These are phyloP conservation scores for Lasioglossum lativentre DNA, from an alignment of 2,888 invertebrate species.

Conservation along the genomic window DNA sequence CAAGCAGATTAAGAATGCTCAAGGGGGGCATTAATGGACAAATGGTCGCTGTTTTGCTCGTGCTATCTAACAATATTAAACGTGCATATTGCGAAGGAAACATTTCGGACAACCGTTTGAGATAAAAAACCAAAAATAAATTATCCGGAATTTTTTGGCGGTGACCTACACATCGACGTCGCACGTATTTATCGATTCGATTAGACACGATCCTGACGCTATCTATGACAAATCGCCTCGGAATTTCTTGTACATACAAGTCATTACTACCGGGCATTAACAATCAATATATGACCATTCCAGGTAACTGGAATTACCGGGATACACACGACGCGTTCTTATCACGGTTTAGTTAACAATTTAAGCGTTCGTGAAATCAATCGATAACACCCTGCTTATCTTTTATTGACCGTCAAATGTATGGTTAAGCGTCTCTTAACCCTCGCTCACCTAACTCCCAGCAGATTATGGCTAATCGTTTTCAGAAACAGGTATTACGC, in stretches of 20 bases:
- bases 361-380: conserved; percentile 5
- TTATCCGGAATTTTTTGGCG: not conserved
- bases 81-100: too few relatives aligned
- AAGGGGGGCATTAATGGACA: too few relatives aligned
- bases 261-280: not conserved
- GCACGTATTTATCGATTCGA: not conserved
- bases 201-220: not conserved
- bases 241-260: not conserved
- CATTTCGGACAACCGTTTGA: too few relatives aligned
- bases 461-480: not conserved
- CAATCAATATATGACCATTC: not conserved
- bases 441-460: not conserved
- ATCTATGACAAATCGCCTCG: not conserved
- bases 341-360: not conserved
- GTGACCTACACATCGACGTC: not conserved
- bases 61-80: too few relatives aligned
- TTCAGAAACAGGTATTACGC: conserved; percentile 42
- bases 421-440: not conserved
- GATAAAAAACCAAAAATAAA: too few relatives aligned
- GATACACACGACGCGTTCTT: not conserved
- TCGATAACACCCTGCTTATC: not conserved
- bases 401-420: not conserved
- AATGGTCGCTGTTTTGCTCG: too few relatives aligned
- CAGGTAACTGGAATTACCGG: not conserved
- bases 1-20: too few relatives aligned